Evolutionary conservation across 2,797 vertebrate species (phyloP), one percentile per base, ranked within the genome.

Genomic region (Onychomys leucogaster): DNA sequence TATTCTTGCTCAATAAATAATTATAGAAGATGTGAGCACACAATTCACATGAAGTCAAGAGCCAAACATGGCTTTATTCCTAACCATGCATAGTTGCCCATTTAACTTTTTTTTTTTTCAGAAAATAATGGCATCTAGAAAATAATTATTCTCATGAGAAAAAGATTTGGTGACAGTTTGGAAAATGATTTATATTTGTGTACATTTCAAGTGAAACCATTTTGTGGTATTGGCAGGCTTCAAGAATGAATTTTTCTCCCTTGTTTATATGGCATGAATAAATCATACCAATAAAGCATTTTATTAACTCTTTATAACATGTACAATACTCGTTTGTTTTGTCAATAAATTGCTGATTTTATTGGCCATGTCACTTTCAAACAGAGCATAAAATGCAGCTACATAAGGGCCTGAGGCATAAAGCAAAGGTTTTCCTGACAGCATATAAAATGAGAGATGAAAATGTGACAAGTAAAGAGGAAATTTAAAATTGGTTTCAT

Each of bases 291-390:
- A 90, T 90, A 90, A 92, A 93, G 17, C 21, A 90, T 89, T 96
- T 95, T 91, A 89, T 92, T 95, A 83, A 97, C 63, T 93, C 77
- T 91, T 29, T 80, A 71, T 43, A 55, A 27, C 78, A 29, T 82
- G 86, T 82, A 46, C 14, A 81, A 55, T 75, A 95, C 73, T 93
- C 16, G 17, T 61, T 97, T 96, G 1, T 95, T 94, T 93, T 94
- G 59, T 95, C 89, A 93, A 83, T 90, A 92, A 96, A 91, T 81
- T 81, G 32, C 7, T 84, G 63, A 75, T 55, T 96, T 81, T 88
- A 85, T 85, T 75, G 55, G 25, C 6, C 49, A 67, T 91, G 80
- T 67, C 57, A 95, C 85, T 80, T 93, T 93, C 92, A 83, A 95
- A 57, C 63, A 85, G 46, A 93, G 29, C 29, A 73, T 93, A 94